Base-by-base conservation (phyloP, 2,888 invertebrate genomes). In the Drosophila multiciliata region DNA sequence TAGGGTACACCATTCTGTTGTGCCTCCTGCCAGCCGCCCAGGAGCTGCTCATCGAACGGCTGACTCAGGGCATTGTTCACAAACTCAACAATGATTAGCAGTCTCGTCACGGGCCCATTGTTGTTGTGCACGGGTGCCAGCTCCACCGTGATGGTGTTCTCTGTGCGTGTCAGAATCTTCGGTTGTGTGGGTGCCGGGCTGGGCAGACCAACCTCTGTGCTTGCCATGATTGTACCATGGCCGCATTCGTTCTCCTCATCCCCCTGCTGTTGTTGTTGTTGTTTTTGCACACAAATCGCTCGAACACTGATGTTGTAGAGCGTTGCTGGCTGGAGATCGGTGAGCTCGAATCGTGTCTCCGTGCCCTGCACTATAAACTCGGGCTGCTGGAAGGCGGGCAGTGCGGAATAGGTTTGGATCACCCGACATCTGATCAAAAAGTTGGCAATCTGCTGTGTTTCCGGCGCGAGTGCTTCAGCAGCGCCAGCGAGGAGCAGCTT, bases 41-140 rank as follows among this genome's bases (percentile, higher is more conserved):
- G 94, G 60, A 94, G 94, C 40, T 95, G 94, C 64, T 93, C 93
- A 75, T 95, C 95, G 88, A 95, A 96, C 26, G 94, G 95, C 92
- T 95, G 95, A 78, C 94, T 94, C 63, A 95, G 94, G 61, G 95
- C 95, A 79, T 96, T 95, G 35, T 96, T 95, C 0, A 97, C 95
- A 45, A 87, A 87, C 48, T 95, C 93, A 0, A 96, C 95, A 48
- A 97, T 95, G 45, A 98, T 93, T 85, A 96, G 94, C 85, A 98
- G 97, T 82, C 95, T 94, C 20, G 95, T 95, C 0, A 98, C 94
- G 0, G 98, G 98, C 0, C 98, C 98, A 90, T 96, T 96, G 50
- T 96, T 95, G 92, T 97, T 96, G 59, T 93, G 94, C 1, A 96
- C 95, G 75, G 96, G 94, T 12, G 95, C 94, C 36, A 98, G 94